phyloP scores from a whole-genome alignment of 2,113 vertebrate species.

The Centrocercus urophasianus region DNA sequence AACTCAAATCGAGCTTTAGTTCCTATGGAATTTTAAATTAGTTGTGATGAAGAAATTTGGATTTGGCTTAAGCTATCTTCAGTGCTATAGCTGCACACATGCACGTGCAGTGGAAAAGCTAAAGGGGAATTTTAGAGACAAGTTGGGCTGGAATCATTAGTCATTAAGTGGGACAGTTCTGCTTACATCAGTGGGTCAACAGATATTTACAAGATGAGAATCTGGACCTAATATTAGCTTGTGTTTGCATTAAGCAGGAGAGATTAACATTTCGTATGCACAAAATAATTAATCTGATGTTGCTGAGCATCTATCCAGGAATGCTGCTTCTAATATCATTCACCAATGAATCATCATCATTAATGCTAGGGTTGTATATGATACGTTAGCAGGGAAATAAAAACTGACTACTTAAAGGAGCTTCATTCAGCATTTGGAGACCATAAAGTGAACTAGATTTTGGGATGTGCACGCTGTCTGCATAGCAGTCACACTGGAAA shows the following conservation, averaged over 20 bases:
- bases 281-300: background rate
- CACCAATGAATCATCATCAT: background rate
- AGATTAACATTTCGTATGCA: background rate
- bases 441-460: fast-evolving
- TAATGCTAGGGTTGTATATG: background rate
- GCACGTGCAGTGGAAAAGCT: background rate
- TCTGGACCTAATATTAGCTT: background rate
- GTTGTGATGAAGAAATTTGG: background rate
- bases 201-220: background rate
- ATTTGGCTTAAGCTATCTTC: background rate
- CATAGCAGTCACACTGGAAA: background rate
- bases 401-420: background rate
- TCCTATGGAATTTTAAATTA: background rate
- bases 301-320: background rate
- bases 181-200: background rate
- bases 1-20: background rate
- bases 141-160: background rate
- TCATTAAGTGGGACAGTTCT: background rate
- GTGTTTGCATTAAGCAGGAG: background rate
- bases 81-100: background rate
- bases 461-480: background rate
- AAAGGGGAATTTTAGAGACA: background rate
- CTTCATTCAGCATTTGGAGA: background rate
- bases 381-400: background rate
- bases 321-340: background rate